Evolutionary conservation across 2,888 invertebrate species (phyloP).

Genomic region (Ophioninae sp.): DNA sequence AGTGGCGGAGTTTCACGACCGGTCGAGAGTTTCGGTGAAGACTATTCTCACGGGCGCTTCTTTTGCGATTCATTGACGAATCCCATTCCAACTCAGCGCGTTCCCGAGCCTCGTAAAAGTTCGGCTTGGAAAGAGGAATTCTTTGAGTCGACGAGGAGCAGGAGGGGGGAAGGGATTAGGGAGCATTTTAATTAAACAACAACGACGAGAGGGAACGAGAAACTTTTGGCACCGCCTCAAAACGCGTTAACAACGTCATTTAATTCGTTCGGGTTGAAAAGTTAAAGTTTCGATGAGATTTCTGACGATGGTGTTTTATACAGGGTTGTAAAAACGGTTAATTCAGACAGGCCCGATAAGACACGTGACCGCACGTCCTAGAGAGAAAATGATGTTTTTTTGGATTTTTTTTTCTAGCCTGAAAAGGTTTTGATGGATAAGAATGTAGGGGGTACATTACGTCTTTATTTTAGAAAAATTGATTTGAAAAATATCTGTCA

Average conservation of each 20-base stretch:
- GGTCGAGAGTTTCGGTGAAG: slow-evolving; percentile 42
- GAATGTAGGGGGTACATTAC: too few relatives aligned
- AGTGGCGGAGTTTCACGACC: slow-evolving; percentile 52
- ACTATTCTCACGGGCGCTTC: slow-evolving; percentile 17
- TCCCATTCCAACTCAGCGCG: slow-evolving; percentile 17
- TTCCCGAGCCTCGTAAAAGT: neutral
- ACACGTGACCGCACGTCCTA: too few relatives aligned
- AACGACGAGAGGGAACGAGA: neutral
- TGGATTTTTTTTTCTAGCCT: too few relatives aligned
- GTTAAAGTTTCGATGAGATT: neutral
- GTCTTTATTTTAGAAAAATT: too few relatives aligned
- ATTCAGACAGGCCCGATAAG: too few relatives aligned
- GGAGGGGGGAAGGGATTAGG: neutral
- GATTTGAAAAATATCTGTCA: too few relatives aligned
- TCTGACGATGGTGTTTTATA: too few relatives aligned
- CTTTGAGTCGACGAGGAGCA: too few relatives aligned
- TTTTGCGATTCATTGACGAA: slow-evolving; percentile 38
- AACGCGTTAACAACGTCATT: neutral
- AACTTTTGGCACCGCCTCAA: neutral
- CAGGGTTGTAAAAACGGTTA: too few relatives aligned
- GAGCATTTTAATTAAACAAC: neutral
- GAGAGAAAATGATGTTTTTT: too few relatives aligned
- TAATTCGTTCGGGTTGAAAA: neutral
- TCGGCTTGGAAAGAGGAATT: neutral
- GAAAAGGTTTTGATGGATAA: too few relatives aligned